Evolutionary conservation across 1,140 invertebrate genomes (phyloP), one percentile per base, ranked within the genome.

Genomic region (Laupala kohalensis): DNA sequence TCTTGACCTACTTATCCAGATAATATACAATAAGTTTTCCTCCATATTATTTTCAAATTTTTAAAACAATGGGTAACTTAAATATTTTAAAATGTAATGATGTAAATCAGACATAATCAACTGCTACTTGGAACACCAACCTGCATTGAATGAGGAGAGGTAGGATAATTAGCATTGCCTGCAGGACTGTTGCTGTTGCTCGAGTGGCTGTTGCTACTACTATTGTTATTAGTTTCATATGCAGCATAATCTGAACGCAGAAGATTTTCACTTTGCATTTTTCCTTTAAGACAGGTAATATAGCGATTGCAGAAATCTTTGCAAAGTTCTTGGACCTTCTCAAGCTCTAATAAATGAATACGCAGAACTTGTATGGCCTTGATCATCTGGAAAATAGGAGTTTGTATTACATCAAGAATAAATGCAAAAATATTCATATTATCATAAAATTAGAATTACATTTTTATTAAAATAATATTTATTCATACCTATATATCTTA

Each of bases 301-400:
- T 98, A 98, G 65, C 95, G 86, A 77, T 94, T 94, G 83, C 95
- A 97, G 83, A 97, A 98, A 83, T 97, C 95, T 78, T 96, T 94
- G 83, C 96, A 98, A 74, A 98, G 80, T 83, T 98, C 96, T 81
- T 97, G 95, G 28, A 98, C 95, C 84, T 98, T 94, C 81, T 94
- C 92, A 78, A 99, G 82, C 81, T 99, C 96, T 74, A 98, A 82
- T 27, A 99, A 85, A 83, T 99, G 96, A 81, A 98, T 97, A 75
- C 96, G 84, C 71, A 99, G 83, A 30, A 98, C 96, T 87, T 98
- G 96, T 79, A 97, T 96, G 70, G 95, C 94, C 84, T 97, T 96
- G 77, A 98, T 94, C 95, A 98, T 98, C 89, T 94, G 82, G 71
- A 85, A 82, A n/a, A 64, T 4, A 64, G 13, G 63, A 19, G 24